Percentiles rank a stretch among this genome's conserved stretches.
phyloP scores from a whole-genome alignment of 1,140 invertebrate genomes.

The Ips nitidus region DNA sequence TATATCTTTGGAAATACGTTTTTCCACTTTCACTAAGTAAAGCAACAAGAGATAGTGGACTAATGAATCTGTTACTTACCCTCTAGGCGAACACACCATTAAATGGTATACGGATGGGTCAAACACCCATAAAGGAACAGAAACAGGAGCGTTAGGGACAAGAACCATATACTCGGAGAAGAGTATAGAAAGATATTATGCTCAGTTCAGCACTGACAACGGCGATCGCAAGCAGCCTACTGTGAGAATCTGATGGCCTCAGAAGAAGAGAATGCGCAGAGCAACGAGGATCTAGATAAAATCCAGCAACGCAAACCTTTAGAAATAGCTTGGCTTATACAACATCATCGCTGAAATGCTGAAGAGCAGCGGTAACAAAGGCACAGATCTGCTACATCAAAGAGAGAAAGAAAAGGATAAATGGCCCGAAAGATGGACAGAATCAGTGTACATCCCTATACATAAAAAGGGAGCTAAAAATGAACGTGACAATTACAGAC shows the following conservation, averaged over 20 bases:
- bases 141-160: too few relatives aligned
- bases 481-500: slow-evolving; percentile 14
- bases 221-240: not conserved
- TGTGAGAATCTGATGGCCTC: not conserved
- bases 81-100: too few relatives aligned
- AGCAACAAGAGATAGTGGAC: too few relatives aligned
- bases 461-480: not conserved
- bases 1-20: too few relatives aligned
- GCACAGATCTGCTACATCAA: slow-evolving; percentile 6
- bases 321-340: slow-evolving; percentile 2
- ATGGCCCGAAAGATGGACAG: slow-evolving; percentile 10
- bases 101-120: too few relatives aligned
- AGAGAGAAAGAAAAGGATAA: slow-evolving; percentile 8
- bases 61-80: too few relatives aligned
- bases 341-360: slow-evolving; percentile 24
- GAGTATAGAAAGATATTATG: too few relatives aligned
- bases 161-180: too few relatives aligned
- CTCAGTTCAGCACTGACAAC: too few relatives aligned
- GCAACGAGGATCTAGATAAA: slow-evolving; percentile 5
- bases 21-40: too few relatives aligned
- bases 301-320: slow-evolving; percentile 1
- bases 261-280: too few relatives aligned
- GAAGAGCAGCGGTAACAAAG: slow-evolving; percentile 13
- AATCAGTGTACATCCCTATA: not conserved
- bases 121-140: too few relatives aligned